A percentile compares a stretch with the other conserved stretches of the same genome.
These are phyloP conservation scores for Sinonovacula constricta DNA, from an alignment of 1,140 invertebrate genomes.

Conservation along the genomic window DNA sequence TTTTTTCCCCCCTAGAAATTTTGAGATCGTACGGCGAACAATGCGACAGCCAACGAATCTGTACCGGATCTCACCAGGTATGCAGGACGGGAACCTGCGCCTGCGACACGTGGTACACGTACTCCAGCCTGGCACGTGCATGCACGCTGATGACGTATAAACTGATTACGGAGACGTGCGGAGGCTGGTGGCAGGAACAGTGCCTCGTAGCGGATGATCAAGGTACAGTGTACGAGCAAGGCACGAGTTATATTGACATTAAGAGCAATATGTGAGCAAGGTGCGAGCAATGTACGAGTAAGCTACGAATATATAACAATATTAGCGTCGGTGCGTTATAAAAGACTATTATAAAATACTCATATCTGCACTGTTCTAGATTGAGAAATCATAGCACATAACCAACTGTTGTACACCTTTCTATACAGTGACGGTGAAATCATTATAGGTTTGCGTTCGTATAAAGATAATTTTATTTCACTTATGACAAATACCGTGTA, in stretches of 20 bases:
- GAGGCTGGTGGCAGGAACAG: neutral
- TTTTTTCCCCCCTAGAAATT: slow-evolving; percentile 13
- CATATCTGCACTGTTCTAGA: neutral
- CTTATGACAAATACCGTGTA: no score
- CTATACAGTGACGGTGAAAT: no score
- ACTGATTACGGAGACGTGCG: slow-evolving; percentile 26
- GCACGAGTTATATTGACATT: no score
- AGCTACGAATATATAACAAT: no score
- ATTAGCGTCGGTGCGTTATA: neutral
- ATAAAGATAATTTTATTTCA: no score
- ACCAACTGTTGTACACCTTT: no score
- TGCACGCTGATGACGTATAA: slow-evolving; percentile 10
- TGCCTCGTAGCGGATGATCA: neutral
- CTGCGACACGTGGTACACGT: slow-evolving; percentile 29
- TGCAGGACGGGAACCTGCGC: slow-evolving; percentile 5
- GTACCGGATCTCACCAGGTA: slow-evolving; percentile 20
- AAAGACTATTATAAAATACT: neutral
- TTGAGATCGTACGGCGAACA: slow-evolving; percentile 9
- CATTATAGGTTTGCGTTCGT: no score
- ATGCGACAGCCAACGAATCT: slow-evolving; percentile 13
- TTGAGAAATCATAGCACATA: neutral
- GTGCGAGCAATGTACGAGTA: no score
- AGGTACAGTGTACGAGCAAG: neutral
- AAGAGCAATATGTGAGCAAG: no score
- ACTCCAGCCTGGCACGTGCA: neutral